These are phyloP conservation scores for Eupithecia centaureata DNA, from an alignment of 2,888 invertebrate species.

Conservation along the genomic window DNA sequence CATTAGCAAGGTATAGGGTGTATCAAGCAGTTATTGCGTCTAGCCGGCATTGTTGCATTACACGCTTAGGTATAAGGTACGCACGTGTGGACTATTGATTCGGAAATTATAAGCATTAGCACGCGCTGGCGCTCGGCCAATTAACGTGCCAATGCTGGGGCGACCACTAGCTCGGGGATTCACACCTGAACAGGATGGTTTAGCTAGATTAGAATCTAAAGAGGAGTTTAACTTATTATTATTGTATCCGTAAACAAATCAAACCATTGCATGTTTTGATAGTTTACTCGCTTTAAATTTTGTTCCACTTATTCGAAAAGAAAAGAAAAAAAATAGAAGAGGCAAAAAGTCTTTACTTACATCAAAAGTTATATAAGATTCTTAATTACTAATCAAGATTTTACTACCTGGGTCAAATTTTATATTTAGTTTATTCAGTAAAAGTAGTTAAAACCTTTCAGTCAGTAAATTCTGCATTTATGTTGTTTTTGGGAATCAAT, in stretches of 20 bases:
- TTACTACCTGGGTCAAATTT: background rate
- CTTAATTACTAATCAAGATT: background rate
- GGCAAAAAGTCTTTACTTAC: too few relatives aligned
- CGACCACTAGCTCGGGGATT: slow-evolving; percentile 49
- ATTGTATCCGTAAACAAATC: too few relatives aligned
- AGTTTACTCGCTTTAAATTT: too few relatives aligned
- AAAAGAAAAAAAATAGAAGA: too few relatives aligned
- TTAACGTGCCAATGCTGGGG: slow-evolving; percentile 61
- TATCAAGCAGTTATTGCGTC: slow-evolving; percentile 26
- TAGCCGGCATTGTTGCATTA: slow-evolving; percentile 30
- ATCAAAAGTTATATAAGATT: too few relatives aligned
- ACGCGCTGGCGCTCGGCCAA: slow-evolving; percentile 72
- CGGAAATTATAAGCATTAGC: slow-evolving; percentile 80
- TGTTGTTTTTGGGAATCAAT: background rate
- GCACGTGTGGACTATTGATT: slow-evolving; percentile 76
- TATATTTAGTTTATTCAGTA: background rate
- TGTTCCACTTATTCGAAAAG: too few relatives aligned
- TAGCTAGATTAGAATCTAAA: too few relatives aligned
- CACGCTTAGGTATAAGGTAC: slow-evolving; percentile 20
- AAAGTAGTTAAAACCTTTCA: background rate
- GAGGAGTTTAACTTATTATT: too few relatives aligned
- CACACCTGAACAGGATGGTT: slow-evolving; percentile 4
- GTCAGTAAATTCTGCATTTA: background rate
- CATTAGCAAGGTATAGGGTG: slow-evolving; percentile 8
- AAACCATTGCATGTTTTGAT: too few relatives aligned